Conservation (phyloP, 2,113 vertebrate genomes). For the Lepisosteus osseus region DNA sequence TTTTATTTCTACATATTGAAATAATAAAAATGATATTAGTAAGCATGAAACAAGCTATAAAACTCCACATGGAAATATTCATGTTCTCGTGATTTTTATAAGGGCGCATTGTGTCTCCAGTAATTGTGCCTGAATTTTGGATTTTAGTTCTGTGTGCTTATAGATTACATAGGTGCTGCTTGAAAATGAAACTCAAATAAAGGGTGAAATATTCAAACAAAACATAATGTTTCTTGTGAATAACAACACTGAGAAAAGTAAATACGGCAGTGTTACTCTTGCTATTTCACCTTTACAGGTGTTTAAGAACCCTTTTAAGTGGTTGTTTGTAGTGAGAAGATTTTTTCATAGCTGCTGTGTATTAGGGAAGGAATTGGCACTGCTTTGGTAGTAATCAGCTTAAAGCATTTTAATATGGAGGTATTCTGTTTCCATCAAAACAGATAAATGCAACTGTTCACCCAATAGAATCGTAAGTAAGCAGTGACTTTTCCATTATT, state of each 20-base stretch:
- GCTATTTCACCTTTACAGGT: no score
- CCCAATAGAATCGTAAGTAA: constrained; percentile 12
- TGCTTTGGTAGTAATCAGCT: neutral
- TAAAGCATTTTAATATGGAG: neutral
- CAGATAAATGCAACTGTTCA: neutral
- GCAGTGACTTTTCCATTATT: constrained; percentile 19
- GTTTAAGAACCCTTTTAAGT: no score
- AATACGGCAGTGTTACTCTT: no score
- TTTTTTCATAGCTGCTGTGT: no score
- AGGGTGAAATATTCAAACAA: no score
- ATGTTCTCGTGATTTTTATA: constrained; percentile 52
- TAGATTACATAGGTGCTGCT: no score
- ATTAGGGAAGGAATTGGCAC: neutral
- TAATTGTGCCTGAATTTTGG: constrained; percentile 24
- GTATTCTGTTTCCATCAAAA: constrained; percentile 7
- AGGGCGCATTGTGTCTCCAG: constrained; percentile 45
- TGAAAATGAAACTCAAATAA: no score
- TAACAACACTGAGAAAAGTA: no score
- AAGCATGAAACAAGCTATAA: constrained; percentile 56
- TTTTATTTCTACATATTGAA: constrained; percentile 47
- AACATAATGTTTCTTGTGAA: no score
- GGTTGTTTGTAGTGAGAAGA: no score
- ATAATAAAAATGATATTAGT: constrained; percentile 62
- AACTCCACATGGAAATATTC: constrained; percentile 62
- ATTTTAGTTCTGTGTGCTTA: no score